A percentile compares a stretch with the other conserved stretches of the same genome.
phyloP scores from a whole-genome alignment of 2,797 vertebrate genomes.

The Amazona finschi region DNA sequence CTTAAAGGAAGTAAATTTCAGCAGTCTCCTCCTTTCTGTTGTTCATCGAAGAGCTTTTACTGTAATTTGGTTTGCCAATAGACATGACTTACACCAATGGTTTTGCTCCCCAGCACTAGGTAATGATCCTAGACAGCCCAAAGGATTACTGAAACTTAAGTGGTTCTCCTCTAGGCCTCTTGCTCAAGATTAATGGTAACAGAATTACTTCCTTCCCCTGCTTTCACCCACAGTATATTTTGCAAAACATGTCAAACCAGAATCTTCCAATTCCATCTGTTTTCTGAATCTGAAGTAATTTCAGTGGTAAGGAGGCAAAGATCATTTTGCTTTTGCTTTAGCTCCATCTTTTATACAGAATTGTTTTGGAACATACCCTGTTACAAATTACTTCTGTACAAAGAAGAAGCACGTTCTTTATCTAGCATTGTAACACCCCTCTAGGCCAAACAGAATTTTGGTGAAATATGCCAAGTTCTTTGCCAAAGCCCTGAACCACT shows the following conservation, averaged over 20 bases:
- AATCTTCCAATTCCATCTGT: background rate
- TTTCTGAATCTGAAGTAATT: background rate
- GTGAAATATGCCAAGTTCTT: background rate
- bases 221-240: background rate
- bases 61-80: background rate
- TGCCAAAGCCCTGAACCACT: slow-evolving; percentile 18
- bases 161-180: background rate
- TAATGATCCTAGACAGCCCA: background rate
- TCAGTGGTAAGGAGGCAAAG: background rate
- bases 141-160: background rate
- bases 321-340: background rate
- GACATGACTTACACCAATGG: background rate
- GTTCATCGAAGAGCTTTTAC: background rate
- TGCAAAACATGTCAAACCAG: background rate
- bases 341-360: background rate
- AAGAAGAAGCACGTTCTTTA: background rate
- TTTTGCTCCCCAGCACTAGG: background rate
- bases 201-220: background rate
- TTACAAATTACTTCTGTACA: slow-evolving; percentile 2
- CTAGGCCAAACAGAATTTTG: slow-evolving; percentile 38
- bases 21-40: background rate
- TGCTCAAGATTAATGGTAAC: background rate
- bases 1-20: background rate
- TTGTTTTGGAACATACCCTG: background rate
- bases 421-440: background rate